Base-by-base conservation (phyloP, 2,113 vertebrate species). In the Lates calcarifer region DNA sequence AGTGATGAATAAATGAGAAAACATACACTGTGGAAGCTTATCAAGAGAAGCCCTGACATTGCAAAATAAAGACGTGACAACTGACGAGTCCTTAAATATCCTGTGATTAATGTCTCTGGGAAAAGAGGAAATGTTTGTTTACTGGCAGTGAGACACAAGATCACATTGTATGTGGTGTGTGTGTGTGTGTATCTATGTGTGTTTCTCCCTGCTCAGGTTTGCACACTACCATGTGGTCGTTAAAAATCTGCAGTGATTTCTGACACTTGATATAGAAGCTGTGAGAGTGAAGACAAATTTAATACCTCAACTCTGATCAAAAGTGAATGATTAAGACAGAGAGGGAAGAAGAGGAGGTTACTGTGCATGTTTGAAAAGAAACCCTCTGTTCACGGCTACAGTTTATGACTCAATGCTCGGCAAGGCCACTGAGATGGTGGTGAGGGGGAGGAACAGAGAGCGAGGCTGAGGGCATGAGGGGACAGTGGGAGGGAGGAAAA, bases 391-490 rank as follows among this genome's bases (percentile, higher is more conserved):
- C 12, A 47, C 1, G 15, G 41, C 53, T 3, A 11, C 69, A 76
- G 62, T 26, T 3, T 24, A 51, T 77, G 68, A 81, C 62, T 83
- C 72, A 72, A 37, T 3, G 5, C 51, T 67, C 37, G 7, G 26
- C 56, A 67, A 71, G 47, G 57, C 41, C 47, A 60, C 39, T 31
- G 10, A 41, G 51, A 57, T 70, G n/a, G 79, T 33, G 66, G 70
- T 58, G 65, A 74, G 61, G 82, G 68, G 74, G 65, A 75, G 41
- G 72, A 76, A 43, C 24, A 58, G 58, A 74, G 28, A 22, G 22
- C 11, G 45, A 56, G 57, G 67, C 49, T 22, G 39, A 63, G 12
- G 0, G 6, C 49, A 45, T 24, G 56, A 12, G 39, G 35, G 12
- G 79, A 74, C 24, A 57, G 57, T 64, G 49, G 58, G 20, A 65